Conservation (phyloP, 2,888 invertebrate genomes). For the Aspidapion aeneum region DNA sequence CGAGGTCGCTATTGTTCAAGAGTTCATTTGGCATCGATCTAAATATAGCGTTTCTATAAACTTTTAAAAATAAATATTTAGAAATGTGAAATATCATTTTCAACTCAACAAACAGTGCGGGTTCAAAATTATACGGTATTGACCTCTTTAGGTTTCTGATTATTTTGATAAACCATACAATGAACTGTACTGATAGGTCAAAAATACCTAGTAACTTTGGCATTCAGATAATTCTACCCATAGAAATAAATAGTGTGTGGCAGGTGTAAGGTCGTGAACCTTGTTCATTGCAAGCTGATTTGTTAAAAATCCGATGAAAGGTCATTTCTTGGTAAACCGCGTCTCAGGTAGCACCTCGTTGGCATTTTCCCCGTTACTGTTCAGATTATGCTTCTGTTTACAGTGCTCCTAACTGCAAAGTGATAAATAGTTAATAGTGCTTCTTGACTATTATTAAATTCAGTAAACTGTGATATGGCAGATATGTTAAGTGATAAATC, state of each 20-base stretch:
- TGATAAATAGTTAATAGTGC: neutral
- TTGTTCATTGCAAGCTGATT: slow-evolving; percentile 35
- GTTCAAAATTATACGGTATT: neutral
- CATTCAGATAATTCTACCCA: slow-evolving; percentile 29
- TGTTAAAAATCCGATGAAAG: slow-evolving; percentile 41
- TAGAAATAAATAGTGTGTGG: slow-evolving; percentile 46
- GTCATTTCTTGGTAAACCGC: slow-evolving; percentile 23
- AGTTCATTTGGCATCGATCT: too few species aligned
- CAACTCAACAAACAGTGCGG: neutral
- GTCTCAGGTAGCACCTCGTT: slow-evolving; percentile 3
- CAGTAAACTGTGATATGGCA: slow-evolving; percentile 16
- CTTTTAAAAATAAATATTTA: neutral
- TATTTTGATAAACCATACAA: neutral
- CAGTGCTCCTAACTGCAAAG: neutral
- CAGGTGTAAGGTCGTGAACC: slow-evolving; percentile 49
- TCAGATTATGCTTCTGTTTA: neutral
- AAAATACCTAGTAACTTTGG: slow-evolving; percentile 35
- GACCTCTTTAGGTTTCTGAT: neutral
- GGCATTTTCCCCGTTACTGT: neutral
- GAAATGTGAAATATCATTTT: neutral
- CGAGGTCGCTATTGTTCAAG: too few species aligned
- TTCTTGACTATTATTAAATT: too few species aligned
- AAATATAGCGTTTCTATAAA: neutral
- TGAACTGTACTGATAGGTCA: slow-evolving; percentile 22
- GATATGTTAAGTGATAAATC: slow-evolving; percentile 44